Base-by-base conservation (phyloP, 2,113 vertebrate species). In the Taxidea taxus region DNA sequence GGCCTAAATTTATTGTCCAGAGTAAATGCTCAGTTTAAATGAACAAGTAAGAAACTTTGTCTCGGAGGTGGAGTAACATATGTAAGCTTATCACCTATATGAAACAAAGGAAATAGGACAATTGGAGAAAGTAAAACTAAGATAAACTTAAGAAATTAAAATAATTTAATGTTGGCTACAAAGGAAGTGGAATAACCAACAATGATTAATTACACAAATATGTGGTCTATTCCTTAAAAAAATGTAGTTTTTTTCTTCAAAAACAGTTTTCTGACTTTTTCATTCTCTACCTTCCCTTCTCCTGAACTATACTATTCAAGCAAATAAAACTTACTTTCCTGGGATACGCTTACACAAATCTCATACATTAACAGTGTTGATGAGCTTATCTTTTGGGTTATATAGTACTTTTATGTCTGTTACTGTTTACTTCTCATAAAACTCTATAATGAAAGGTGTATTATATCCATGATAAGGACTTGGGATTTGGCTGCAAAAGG, bases 11-110 rank as follows among this genome's bases (percentile, higher is more conserved):
- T 95, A 94, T 96, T 97, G 85, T 96, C 80, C 58, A 77, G 85
- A 96, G 66, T 96, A 91, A 97, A 47, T 92, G 85, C n/a, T 93
- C 82, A 91, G 25, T 81, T 92, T 93, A 96, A 97, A 70, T 89
- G 87, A 96, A 92, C 81, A 90, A 95, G 82, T 93, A 93, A 89
- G 82, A 75, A 70, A 88, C 56, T 47, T 95, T 93, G 92, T 90
- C 95, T 92, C 83, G 14, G 34, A 27, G n/a, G 72, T 56, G 1
- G 70, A 64, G 68, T 92, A 95, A 96, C 66, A 70, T 95, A 13
- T 81, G 95, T 95, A 96, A 96, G 94, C 37, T 82, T 75, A 80
- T 8, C 42, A 60, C 37, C 54, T 80, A 70, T 6, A 6, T 70
- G 49, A 96, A 92, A 6, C 23, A 29, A 66, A 44, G 29, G 10